Conservation (phyloP, 1,140 invertebrate genomes). For the Zaprionus kolodkinae region DNA sequence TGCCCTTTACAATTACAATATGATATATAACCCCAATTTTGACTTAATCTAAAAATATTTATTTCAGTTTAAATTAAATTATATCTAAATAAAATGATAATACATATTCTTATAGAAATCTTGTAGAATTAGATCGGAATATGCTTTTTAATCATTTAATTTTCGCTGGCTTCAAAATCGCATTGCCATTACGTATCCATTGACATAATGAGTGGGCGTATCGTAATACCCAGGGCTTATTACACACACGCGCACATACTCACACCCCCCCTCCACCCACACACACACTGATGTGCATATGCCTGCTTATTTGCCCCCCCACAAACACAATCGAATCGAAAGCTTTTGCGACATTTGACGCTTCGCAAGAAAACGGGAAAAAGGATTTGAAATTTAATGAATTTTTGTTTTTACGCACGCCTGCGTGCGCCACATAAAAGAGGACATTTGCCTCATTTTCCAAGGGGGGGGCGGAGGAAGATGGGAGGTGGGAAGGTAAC, state of each 20-base stretch:
- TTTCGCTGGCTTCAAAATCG: not conserved
- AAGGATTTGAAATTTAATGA: conserved; percentile 73
- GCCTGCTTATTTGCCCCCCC: not conserved
- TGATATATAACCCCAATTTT: no score
- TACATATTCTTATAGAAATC: not conserved
- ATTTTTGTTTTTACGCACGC: conserved; percentile 65
- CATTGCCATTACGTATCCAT: not conserved
- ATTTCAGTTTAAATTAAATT: not conserved
- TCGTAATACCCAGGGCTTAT: conserved; percentile 2
- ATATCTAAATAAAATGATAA: not conserved
- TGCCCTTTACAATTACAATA: no score
- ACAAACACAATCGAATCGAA: conserved; percentile 34
- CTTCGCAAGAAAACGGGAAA: conserved; percentile 31
- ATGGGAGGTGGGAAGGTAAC: not conserved
- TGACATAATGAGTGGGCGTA: conserved; percentile 15
- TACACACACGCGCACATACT: not conserved
- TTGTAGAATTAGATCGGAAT: not conserved
- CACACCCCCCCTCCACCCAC: not conserved
- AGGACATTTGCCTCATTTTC: conserved; percentile 63
- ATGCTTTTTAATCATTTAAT: not conserved
- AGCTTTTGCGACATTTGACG: conserved; percentile 46
- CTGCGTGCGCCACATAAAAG: conserved; percentile 66
- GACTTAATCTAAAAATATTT: no score
- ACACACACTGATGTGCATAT: not conserved
- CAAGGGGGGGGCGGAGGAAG: not conserved